phyloP scores from a whole-genome alignment of 2,888 invertebrate genomes.

The Caenorhabditis sp. region DNA sequence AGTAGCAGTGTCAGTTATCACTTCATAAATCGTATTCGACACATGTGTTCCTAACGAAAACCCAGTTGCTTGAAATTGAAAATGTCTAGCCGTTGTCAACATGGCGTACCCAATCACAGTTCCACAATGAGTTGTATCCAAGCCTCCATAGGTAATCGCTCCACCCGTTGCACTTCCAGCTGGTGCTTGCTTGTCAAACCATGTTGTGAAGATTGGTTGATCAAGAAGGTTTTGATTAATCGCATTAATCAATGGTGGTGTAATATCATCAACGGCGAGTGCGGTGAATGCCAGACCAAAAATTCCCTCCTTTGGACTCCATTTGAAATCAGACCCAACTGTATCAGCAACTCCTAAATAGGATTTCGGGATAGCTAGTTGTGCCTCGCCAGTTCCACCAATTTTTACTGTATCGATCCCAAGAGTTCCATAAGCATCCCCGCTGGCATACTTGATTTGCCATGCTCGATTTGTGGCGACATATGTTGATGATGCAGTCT shows the following conservation, averaged over 20 bases:
- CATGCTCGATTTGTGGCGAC: constrained; percentile 72
- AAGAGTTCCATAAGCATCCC: constrained; percentile 73
- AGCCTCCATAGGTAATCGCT: constrained; percentile 52
- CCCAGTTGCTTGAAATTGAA: constrained; percentile 26
- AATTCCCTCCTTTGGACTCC: constrained; percentile 52
- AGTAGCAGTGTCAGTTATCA: constrained; percentile 50
- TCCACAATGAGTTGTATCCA: constrained; percentile 50
- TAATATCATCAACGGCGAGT: constrained; percentile 45
- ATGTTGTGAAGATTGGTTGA: constrained; percentile 53
- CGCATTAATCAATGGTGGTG: constrained; percentile 44
- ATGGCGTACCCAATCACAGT: constrained; percentile 41
- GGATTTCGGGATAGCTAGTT: constrained; percentile 56
- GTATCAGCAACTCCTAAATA: constrained; percentile 59
- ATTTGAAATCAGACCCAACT: constrained; percentile 54
- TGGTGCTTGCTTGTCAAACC: constrained; percentile 40
- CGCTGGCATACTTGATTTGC: constrained; percentile 73
- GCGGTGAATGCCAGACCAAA: constrained; percentile 48
- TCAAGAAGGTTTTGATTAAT: constrained; percentile 49
- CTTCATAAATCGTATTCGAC: constrained; percentile 28
- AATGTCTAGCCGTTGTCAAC: constrained; percentile 32
- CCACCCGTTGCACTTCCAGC: constrained; percentile 41
- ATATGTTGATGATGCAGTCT: constrained; percentile 81
- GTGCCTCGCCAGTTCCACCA: constrained; percentile 38
- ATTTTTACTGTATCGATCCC: constrained; percentile 72
- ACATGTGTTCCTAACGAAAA: constrained; percentile 33